phyloP scores from a whole-genome alignment of 2,113 vertebrate genomes.

The Pelmatolapia mariae region DNA sequence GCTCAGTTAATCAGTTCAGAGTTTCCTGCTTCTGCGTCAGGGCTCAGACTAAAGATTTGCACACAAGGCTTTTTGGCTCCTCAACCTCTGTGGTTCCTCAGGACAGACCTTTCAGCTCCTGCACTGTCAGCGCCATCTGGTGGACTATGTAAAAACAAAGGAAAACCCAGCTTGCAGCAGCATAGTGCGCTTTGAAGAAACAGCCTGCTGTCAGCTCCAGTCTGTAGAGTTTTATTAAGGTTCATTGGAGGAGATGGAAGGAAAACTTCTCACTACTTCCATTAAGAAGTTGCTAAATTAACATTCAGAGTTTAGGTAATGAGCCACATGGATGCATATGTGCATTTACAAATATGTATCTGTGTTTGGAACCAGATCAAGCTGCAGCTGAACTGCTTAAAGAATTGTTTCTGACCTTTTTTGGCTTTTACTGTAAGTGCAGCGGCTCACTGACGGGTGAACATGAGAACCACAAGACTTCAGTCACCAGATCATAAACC shows the following conservation, averaged over 20 bases:
- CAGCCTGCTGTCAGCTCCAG: not conserved
- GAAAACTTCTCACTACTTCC: fast-evolving
- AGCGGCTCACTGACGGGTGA: not conserved
- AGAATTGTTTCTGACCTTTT: not conserved
- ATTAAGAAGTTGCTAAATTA: not conserved
- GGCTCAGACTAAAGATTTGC: not conserved
- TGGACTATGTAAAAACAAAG: not conserved
- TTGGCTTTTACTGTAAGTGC: fast-evolving
- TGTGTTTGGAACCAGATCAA: not conserved
- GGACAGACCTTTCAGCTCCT: not conserved
- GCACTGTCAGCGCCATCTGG: not conserved
- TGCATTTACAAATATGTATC: fast-evolving
- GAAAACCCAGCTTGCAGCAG: fast-evolving
- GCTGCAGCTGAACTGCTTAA: not conserved
- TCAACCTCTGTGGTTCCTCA: not conserved
- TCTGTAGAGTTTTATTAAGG: not conserved
- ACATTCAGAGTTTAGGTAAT: not conserved
- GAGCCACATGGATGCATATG: not conserved
- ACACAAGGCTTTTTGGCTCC: too few relatives aligned
- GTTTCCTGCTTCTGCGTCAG: not conserved
- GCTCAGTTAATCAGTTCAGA: not conserved
- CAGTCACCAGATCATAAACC: not conserved
- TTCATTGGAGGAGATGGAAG: not conserved
- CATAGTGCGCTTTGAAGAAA: not conserved
- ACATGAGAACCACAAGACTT: not conserved